These are phyloP conservation scores for Enteromius argenteus DNA, from an alignment of 2,797 vertebrate species.

Conservation along the genomic window DNA sequence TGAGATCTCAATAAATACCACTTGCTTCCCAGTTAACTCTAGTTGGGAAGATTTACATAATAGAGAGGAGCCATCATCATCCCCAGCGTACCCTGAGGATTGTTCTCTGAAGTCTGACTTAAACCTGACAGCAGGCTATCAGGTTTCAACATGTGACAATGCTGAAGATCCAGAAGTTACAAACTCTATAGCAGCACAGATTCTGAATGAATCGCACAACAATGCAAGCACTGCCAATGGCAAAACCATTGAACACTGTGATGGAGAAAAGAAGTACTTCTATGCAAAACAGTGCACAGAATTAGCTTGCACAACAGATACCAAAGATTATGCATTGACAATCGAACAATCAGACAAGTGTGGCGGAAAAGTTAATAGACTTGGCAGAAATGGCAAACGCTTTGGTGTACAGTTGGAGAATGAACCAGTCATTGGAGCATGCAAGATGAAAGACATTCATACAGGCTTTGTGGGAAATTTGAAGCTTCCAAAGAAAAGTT, in stretches of 20 bases:
- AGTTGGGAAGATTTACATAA: slow-evolving; percentile 22
- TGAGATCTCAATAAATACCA: slow-evolving; percentile 1
- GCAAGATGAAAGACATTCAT: slow-evolving; percentile 71
- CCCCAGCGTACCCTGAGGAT: neutral
- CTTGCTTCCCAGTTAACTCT: slow-evolving; percentile 1
- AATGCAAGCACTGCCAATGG: slow-evolving; percentile 13
- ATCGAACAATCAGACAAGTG: slow-evolving; percentile 42
- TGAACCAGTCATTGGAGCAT: slow-evolving; percentile 60
- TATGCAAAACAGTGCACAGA: slow-evolving; percentile 41
- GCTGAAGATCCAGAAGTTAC: slow-evolving; percentile 23
- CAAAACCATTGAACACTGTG: slow-evolving; percentile 37
- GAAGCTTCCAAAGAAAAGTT: slow-evolving; percentile 75
- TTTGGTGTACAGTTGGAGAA: slow-evolving; percentile 43
- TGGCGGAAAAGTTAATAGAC: slow-evolving; percentile 19
- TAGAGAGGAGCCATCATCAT: neutral
- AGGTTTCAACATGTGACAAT: neutral
- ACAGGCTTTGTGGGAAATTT: slow-evolving; percentile 68
- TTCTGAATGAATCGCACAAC: slow-evolving; percentile 11
- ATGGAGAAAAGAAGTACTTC: slow-evolving; percentile 40
- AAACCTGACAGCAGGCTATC: neutral
- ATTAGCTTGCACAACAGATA: slow-evolving; percentile 47
- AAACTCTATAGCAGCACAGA: neutral
- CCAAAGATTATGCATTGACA: slow-evolving; percentile 56
- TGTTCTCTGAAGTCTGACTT: neutral
- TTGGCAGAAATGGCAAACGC: slow-evolving; percentile 60